These are phyloP conservation scores for Chymomyza procnemis DNA, from an alignment of 2,888 invertebrate genomes.

Conservation along the genomic window DNA sequence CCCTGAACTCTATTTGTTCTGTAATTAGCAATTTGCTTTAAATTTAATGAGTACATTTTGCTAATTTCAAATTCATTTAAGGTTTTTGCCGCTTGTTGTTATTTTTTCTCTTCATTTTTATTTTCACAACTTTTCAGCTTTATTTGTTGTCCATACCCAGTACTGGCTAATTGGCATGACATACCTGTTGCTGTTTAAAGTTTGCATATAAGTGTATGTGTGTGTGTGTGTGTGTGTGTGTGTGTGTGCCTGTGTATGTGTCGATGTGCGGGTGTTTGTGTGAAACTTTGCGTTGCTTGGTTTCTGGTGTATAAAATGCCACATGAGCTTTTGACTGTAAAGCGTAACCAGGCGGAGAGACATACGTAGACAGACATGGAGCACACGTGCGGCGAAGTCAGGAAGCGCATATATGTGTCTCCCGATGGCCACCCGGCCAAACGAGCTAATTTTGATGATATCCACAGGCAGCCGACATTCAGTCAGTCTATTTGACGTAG, in stretches of 20 bases:
- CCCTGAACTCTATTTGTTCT: background rate
- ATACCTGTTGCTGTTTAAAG: background rate
- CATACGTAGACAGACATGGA: conserved; percentile 1
- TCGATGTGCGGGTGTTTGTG: background rate
- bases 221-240: background rate
- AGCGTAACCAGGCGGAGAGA: background rate
- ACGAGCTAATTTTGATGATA: conserved; percentile 70
- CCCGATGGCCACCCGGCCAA: conserved; percentile 35
- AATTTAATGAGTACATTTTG: background rate
- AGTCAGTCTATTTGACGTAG: conserved; percentile 11
- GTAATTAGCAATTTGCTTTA: background rate
- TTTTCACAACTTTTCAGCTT: background rate
- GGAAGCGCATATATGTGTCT: background rate
- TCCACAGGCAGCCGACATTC: conserved; percentile 38
- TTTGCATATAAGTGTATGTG: background rate
- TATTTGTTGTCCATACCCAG: background rate
- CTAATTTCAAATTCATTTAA: background rate
- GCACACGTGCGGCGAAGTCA: background rate
- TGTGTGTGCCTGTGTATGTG: background rate
- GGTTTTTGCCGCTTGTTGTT: background rate
- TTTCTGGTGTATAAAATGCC: conserved; percentile 25
- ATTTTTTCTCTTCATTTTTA: background rate
- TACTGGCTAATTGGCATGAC: background rate
- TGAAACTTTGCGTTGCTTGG: background rate
- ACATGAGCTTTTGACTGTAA: conserved; percentile 29